Conservation (phyloP, 2,888 invertebrate genomes). For the Hydraecia micacea region DNA sequence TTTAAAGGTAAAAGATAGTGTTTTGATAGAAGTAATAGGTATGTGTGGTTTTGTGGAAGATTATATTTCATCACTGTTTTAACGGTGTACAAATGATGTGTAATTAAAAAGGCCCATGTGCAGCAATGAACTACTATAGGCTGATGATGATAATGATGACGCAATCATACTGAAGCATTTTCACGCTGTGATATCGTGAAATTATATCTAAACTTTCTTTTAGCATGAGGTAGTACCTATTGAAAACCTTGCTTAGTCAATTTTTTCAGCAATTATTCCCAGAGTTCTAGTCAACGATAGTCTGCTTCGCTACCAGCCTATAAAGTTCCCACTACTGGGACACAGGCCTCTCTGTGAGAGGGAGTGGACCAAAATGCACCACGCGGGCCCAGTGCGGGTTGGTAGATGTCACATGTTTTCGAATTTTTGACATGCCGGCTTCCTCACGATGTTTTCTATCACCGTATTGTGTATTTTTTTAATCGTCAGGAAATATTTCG, state of each 20-base stretch:
- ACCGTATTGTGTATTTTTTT: too few species aligned
- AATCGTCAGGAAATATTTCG: too few species aligned
- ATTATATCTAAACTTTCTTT: background rate
- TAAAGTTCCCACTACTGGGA: too few species aligned
- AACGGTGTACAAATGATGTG: background rate
- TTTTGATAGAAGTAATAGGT: slow-evolving; percentile 11
- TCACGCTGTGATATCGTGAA: too few species aligned
- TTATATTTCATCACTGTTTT: background rate
- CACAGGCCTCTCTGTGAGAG: too few species aligned
- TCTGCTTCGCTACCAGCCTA: too few species aligned
- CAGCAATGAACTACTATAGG: background rate
- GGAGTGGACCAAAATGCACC: too few species aligned
- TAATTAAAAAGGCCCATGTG: background rate
- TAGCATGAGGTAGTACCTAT: background rate
- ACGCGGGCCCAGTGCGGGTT: too few species aligned
- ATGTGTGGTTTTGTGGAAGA: background rate
- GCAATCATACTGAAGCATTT: background rate
- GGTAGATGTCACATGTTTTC: too few species aligned
- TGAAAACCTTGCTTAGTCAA: too few species aligned
- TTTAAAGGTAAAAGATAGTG: slow-evolving; percentile 12
- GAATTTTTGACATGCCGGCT: too few species aligned
- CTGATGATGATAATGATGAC: background rate
- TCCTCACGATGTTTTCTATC: too few species aligned
- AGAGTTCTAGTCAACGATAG: background rate
- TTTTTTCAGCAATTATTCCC: background rate